Evolutionary conservation across 1,140 invertebrate genomes (phyloP).

Genomic region (Zaprionus inermis): DNA sequence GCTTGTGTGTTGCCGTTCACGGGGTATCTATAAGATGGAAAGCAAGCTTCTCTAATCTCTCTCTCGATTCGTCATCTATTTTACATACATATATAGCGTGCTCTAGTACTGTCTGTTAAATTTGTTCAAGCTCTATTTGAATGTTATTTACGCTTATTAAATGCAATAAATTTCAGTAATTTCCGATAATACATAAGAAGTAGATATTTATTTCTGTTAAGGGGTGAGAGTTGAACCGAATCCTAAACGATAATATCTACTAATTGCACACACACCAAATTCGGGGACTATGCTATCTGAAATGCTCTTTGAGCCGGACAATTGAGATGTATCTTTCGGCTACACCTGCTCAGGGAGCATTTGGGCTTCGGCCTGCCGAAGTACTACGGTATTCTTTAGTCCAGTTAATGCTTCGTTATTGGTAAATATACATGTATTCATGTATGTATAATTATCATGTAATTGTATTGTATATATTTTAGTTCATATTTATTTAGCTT

Average conservation of each 20-base stretch:
- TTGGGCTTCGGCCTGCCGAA: conserved; percentile 37
- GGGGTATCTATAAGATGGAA: conserved; percentile 27
- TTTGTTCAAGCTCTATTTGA: conserved; percentile 70
- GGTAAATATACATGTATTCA: conserved; percentile 61
- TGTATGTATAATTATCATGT: conserved; percentile 66
- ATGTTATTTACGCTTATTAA: conserved; percentile 74
- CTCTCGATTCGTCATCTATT: conserved; percentile 35
- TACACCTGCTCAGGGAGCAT: conserved; percentile 19
- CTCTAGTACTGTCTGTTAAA: conserved; percentile 20
- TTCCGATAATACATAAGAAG: conserved; percentile 30
- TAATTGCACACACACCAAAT: conserved; percentile 8
- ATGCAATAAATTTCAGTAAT: conserved; percentile 75
- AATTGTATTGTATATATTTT: conserved; percentile 64
- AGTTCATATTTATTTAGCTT: conserved; percentile 58
- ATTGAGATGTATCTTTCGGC: not conserved
- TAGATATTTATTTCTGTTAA: conserved; percentile 16
- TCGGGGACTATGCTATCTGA: not conserved
- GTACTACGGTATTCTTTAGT: conserved; percentile 31
- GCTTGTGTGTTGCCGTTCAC: conserved; percentile 22
- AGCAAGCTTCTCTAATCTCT: conserved; percentile 37
- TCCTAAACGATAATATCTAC: conserved; percentile 4
- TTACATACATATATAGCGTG: conserved; percentile 47
- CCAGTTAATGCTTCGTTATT: conserved; percentile 39
- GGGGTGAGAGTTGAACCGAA: conserved; percentile 5
- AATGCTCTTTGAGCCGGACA: conserved; percentile 9